Evolutionary conservation across 2,888 invertebrate genomes (phyloP).

Genomic region (Orchestes rusci): DNA sequence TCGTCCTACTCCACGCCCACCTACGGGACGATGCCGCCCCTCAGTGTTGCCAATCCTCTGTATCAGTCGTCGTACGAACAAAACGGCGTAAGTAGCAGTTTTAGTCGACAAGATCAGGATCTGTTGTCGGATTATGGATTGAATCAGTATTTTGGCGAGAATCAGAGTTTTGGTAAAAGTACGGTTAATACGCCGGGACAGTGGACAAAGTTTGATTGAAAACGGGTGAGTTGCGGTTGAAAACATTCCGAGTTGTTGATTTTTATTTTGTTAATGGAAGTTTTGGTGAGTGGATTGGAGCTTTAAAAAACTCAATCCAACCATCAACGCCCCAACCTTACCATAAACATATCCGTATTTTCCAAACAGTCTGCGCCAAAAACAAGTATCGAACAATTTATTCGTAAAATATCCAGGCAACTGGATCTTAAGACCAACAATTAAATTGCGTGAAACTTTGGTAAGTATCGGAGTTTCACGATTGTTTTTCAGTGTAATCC

Average conservation of each 20-base stretch:
- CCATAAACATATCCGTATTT: too few species aligned
- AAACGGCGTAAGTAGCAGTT: constrained; percentile 37
- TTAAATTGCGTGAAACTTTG: not conserved
- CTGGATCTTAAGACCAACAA: too few species aligned
- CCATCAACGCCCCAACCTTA: too few species aligned
- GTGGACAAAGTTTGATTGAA: constrained; percentile 54
- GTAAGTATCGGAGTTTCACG: not conserved
- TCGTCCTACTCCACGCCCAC: constrained; percentile 33
- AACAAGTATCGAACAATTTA: too few species aligned
- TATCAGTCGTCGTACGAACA: constrained; percentile 43
- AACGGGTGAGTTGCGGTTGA: not conserved
- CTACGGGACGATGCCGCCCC: constrained; percentile 36
- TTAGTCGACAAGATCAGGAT: constrained; percentile 51
- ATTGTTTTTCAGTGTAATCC: constrained; percentile 22
- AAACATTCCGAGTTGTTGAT: not conserved
- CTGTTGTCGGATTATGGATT: constrained; percentile 67
- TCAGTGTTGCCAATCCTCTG: constrained; percentile 48
- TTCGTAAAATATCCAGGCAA: too few species aligned
- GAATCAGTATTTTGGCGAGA: constrained; percentile 50
- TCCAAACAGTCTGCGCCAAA: too few species aligned
- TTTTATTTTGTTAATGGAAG: not conserved
- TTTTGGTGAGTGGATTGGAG: not conserved
- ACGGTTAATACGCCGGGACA: constrained; percentile 48
- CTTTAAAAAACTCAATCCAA: not conserved
- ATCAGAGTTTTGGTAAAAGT: constrained; percentile 18